phyloP scores from a whole-genome alignment of 2,113 vertebrate genomes.

The Mungos mungo region DNA sequence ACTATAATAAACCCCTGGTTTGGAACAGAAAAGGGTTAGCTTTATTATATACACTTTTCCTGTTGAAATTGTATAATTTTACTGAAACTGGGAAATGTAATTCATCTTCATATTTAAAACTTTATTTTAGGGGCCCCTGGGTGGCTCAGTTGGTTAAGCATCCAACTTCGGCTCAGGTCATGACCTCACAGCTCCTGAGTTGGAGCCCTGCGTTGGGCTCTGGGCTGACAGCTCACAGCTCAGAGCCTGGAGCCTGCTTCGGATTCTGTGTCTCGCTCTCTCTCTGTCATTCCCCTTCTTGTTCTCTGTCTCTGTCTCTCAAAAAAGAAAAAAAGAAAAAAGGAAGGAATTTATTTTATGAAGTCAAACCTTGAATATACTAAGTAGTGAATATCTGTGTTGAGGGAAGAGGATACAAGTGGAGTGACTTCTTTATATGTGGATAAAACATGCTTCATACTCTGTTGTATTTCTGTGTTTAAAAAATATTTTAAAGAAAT shows the following conservation, averaged over 20 bases:
- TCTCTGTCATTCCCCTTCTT: too few relatives aligned
- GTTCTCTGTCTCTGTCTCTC: too few relatives aligned
- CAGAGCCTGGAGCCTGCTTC: too few relatives aligned
- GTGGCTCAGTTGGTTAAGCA: too few relatives aligned
- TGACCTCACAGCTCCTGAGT: too few relatives aligned
- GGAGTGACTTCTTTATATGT: background rate
- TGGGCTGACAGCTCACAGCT: too few relatives aligned
- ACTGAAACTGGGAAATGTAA: background rate
- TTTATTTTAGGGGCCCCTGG: background rate
- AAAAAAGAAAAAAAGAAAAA: background rate
- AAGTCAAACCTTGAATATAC: background rate
- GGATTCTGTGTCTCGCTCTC: too few relatives aligned
- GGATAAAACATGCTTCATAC: background rate
- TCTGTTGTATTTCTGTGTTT: background rate
- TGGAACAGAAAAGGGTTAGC: background rate
- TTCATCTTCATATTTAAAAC: background rate
- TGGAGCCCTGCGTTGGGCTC: too few relatives aligned
- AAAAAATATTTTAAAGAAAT: background rate
- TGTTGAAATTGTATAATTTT: background rate
- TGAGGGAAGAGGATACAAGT: background rate
- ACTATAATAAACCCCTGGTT: background rate
- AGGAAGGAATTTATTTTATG: background rate
- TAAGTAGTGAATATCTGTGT: background rate
- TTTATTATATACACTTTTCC: background rate
- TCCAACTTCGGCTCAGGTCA: too few relatives aligned